Percentiles rank a stretch among this genome's conserved stretches.
Evolutionary conservation across 37 sponge, comb jelly and placozoan species (phyloP).

Genomic region (Eunapius fragilis): DNA sequence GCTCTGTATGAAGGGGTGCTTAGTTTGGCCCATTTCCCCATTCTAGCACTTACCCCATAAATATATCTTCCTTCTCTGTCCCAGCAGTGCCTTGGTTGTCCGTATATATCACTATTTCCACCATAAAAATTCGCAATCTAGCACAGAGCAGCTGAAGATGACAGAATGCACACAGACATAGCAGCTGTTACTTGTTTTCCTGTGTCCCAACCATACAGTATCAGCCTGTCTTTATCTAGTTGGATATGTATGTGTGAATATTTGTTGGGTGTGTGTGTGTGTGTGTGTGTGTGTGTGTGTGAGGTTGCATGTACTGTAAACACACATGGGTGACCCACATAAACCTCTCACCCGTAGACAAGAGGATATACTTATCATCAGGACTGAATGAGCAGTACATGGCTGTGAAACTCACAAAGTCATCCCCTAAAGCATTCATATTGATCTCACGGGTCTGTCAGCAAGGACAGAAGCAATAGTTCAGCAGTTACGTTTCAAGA

Average conservation of each 20-base stretch:
- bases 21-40: too few species aligned
- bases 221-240: conserved; percentile 73
- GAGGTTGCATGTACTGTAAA: too few species aligned
- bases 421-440: conserved; percentile 84
- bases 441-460: conserved; percentile 69
- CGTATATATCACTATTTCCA: conserved; percentile 81
- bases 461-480: too few species aligned
- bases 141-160: background rate
- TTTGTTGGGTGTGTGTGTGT: too few species aligned
- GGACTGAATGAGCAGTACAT: conserved; percentile 87
- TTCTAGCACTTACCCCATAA: conserved; percentile 72
- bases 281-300: too few species aligned
- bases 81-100: conserved; percentile 94
- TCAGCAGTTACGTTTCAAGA: background rate
- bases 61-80: conserved; percentile 77
- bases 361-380: conserved; percentile 50
- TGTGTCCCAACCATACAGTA: conserved; percentile 61
- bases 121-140: conserved; percentile 90
- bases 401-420: conserved; percentile 84
- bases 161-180: background rate
- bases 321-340: too few species aligned
- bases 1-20: conserved; percentile 41
- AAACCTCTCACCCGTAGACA: conserved; percentile 92
- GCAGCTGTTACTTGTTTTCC: conserved; percentile 62
- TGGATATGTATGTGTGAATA: background rate